These are phyloP conservation scores for Odontocerum albicorne DNA, from an alignment of 2,888 invertebrate species.

Conservation along the genomic window DNA sequence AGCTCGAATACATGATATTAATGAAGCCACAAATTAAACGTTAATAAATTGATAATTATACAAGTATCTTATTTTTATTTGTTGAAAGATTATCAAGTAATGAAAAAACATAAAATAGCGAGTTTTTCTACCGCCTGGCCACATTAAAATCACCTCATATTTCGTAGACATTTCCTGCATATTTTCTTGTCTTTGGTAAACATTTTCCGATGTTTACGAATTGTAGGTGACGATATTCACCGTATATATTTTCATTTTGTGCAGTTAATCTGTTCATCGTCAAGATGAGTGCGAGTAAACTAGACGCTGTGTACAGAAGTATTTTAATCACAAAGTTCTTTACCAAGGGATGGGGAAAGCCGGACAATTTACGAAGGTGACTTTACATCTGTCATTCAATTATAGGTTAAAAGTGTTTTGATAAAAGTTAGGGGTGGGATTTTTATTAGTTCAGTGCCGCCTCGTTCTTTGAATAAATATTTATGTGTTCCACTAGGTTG, in stretches of 20 bases:
- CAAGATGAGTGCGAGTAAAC: constrained; percentile 61
- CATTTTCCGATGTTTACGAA: constrained; percentile 28
- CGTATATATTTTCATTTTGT: constrained; percentile 20
- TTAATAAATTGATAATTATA: no score
- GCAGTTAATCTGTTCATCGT: constrained; percentile 5
- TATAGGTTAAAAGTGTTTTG: not conserved
- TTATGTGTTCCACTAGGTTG: not conserved
- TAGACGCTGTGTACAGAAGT: constrained; percentile 83
- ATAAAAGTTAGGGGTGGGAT: no score
- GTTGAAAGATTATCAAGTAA: no score
- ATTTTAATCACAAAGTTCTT: constrained; percentile 89
- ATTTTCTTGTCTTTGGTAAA: constrained; percentile 6
- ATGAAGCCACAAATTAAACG: no score
- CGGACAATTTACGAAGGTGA: constrained; percentile 84
- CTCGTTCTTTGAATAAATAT: no score
- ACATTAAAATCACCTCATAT: not conserved
- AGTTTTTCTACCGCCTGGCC: no score
- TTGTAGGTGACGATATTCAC: constrained; percentile 14
- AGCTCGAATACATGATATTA: no score
- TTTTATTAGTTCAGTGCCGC: no score
- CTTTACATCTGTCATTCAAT: not conserved
- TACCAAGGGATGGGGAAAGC: constrained; percentile 95
- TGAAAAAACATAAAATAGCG: no score
- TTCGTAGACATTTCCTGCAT: not conserved
- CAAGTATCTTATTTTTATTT: no score